Conservation (phyloP, 2,113 vertebrate species). For the Bos taurus region ARS-UCD2.0 NC_037328.1:97965001-97965500, state of each 20-base stretch:
- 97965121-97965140: background rate
- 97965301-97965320: too few relatives aligned
- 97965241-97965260: background rate
- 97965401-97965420: accelerated
- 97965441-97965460: accelerated
- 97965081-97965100: background rate
- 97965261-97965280: accelerated
- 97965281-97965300: too few relatives aligned
- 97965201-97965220: background rate
- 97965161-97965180: background rate
- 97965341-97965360: too few relatives aligned
- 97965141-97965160: background rate
- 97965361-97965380: too few relatives aligned
- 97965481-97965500: too few relatives aligned
- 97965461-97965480: too few relatives aligned
- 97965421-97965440: too few relatives aligned
- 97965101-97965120: background rate
- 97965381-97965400: too few relatives aligned
- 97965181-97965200: background rate
- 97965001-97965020: background rate
- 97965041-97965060: background rate
- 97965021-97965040: background rate
- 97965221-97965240: background rate
- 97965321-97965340: too few relatives aligned
- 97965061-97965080: background rate